These are phyloP conservation scores for Colostygia pectinataria DNA, from an alignment of 2,888 invertebrate species.

Conservation along the genomic window DNA sequence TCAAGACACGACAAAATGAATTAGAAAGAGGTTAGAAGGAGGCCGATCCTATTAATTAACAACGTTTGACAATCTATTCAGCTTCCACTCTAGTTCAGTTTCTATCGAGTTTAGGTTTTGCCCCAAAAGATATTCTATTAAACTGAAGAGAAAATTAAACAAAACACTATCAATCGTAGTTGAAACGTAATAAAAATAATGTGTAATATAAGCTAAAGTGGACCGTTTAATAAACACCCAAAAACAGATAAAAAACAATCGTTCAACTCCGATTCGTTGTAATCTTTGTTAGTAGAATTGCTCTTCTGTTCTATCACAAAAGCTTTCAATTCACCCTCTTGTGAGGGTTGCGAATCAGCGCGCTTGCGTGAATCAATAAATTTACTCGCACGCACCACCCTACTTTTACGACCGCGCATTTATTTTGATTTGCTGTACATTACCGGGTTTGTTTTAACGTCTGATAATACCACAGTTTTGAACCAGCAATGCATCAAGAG, in stretches of 20 bases:
- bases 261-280: too few relatives aligned
- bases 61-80: too few relatives aligned
- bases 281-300: slow-evolving; percentile 10
- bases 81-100: too few relatives aligned
- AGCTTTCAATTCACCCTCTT: slow-evolving; percentile 45
- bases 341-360: slow-evolving; percentile 57
- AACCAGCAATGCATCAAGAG: slow-evolving; percentile 45
- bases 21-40: slow-evolving; percentile 40
- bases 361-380: slow-evolving; percentile 79
- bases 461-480: background rate
- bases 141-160: too few relatives aligned
- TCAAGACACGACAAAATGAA: slow-evolving; percentile 26
- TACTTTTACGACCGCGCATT: slow-evolving; percentile 16
- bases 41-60: too few relatives aligned
- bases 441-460: slow-evolving; percentile 31
- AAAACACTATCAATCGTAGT: too few relatives aligned
- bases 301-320: slow-evolving; percentile 31
- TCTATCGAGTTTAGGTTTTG: too few relatives aligned
- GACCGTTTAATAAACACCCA: too few relatives aligned
- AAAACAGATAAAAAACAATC: too few relatives aligned
- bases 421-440: slow-evolving; percentile 36
- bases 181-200: too few relatives aligned
- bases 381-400: slow-evolving; percentile 43
- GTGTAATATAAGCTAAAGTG: too few relatives aligned
- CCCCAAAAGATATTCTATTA: too few relatives aligned